Percentiles rank a stretch among this genome's conserved stretches.
Conservation (phyloP, 2,888 invertebrate species). For the Troides aeacus region DNA sequence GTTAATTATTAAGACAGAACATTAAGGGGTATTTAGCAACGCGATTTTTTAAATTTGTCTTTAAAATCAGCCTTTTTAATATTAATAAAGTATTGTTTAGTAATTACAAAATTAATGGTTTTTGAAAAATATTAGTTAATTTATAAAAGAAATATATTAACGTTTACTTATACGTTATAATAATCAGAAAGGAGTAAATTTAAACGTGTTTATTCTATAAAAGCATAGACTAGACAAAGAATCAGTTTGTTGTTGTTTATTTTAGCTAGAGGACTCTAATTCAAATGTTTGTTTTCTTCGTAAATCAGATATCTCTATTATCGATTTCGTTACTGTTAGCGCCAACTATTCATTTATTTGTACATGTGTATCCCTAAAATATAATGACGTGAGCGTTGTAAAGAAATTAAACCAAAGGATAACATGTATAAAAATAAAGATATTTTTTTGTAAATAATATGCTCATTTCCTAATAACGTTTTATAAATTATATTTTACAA, state of each 20-base stretch:
- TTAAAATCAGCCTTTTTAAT: too few species aligned
- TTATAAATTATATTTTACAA: too few species aligned
- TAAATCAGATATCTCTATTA: constrained; percentile 5
- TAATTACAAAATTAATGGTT: too few species aligned
- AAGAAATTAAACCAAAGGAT: background rate
- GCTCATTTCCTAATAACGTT: too few species aligned
- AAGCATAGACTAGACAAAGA: constrained; percentile 1
- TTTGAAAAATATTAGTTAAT: too few species aligned
- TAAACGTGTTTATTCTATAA: background rate
- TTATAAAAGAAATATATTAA: too few species aligned
- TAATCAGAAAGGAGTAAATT: too few species aligned
- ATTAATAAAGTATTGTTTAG: too few species aligned
- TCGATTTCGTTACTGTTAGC: constrained; percentile 18
- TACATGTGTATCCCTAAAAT: background rate
- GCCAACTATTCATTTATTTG: constrained; percentile 13
- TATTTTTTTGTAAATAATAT: background rate
- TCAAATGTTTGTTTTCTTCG: background rate
- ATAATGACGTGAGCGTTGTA: background rate
- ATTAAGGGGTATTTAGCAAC: too few species aligned
- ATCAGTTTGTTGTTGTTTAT: background rate
- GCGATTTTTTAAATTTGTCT: too few species aligned
- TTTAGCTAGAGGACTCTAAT: constrained; percentile 21
- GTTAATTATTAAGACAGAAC: too few species aligned
- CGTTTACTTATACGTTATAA: too few species aligned
- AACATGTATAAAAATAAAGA: background rate